Evolutionary conservation across 2,888 invertebrate genomes (phyloP).

Genomic region (Sinohyriopsis cumingii): DNA sequence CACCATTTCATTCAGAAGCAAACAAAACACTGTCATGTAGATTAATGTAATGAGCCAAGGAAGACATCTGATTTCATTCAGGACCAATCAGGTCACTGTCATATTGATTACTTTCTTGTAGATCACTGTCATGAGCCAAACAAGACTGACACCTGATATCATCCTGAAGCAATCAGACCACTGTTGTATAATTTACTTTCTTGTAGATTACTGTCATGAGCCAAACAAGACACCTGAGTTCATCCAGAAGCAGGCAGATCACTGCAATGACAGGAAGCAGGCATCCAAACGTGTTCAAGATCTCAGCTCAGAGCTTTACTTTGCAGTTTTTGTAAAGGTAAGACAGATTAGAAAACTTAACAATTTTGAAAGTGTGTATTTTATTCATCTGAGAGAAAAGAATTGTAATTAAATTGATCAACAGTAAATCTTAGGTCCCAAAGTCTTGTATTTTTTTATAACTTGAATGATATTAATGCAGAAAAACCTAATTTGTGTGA

Average conservation of each 20-base stretch:
- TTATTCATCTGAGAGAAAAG: not conserved
- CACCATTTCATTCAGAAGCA: too few species aligned
- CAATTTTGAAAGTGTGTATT: not conserved
- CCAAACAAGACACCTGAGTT: conserved; percentile 35
- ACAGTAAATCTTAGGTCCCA: not conserved
- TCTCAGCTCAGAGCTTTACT: conserved; percentile 85
- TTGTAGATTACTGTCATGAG: conserved; percentile 46
- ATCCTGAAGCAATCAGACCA: conserved; percentile 77
- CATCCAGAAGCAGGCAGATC: conserved; percentile 76
- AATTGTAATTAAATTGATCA: not conserved
- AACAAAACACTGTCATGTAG: conserved; percentile 19
- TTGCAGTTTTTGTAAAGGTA: conserved; percentile 82
- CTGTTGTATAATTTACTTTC: conserved; percentile 73
- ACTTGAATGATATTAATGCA: too few species aligned
- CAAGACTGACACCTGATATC: conserved; percentile 28
- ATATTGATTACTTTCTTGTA: conserved; percentile 9
- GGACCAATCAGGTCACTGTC: conserved; percentile 79
- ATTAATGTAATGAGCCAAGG: conserved; percentile 39
- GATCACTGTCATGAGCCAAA: conserved; percentile 44
- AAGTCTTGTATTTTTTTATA: not conserved
- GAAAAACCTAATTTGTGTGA: too few species aligned
- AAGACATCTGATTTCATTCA: conserved; percentile 59
- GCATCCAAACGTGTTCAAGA: conserved; percentile 89
- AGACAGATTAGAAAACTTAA: conserved; percentile 3
- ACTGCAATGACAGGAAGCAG: conserved; percentile 90